These are phyloP conservation scores for Nilaparvata lugens DNA, from an alignment of 1,140 invertebrate species.

Conservation along the genomic window DNA sequence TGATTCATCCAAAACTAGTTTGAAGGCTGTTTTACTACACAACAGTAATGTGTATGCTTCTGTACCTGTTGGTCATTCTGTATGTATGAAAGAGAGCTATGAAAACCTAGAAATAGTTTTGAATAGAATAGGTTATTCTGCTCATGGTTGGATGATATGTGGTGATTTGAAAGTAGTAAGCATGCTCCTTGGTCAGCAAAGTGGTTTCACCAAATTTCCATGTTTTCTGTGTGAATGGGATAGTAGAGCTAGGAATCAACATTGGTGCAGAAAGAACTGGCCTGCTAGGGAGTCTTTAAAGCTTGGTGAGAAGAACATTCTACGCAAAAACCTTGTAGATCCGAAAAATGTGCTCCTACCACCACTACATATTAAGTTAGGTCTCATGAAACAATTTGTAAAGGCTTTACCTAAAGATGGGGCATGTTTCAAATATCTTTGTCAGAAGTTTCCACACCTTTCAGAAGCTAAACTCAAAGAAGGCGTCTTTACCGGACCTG, in stretches of 20 bases:
- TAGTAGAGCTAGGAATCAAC: conserved; percentile 30
- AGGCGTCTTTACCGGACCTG: conserved; percentile 30
- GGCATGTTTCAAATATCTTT: conserved; percentile 29
- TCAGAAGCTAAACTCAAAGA: conserved; percentile 30
- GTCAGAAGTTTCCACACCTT: conserved; percentile 29
- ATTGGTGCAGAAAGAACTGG: conserved; percentile 32
- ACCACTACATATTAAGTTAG: conserved; percentile 35
- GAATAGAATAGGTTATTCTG: conserved; percentile 31
- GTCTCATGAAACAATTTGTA: no score
- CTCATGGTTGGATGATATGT: conserved; percentile 30
- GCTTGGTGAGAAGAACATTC: conserved; percentile 30
- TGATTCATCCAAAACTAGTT: conserved; percentile 32
- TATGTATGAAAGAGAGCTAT: conserved; percentile 31
- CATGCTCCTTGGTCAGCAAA: conserved; percentile 34
- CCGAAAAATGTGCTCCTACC: conserved; percentile 13
- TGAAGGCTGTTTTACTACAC: conserved; percentile 34
- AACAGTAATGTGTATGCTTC: conserved; percentile 33
- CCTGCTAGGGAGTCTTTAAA: conserved; percentile 26
- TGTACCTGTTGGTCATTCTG: conserved; percentile 29
- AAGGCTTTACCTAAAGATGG: conserved; percentile 29
- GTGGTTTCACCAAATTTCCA: conserved; percentile 36
- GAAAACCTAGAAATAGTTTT: conserved; percentile 26
- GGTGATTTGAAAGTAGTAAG: conserved; percentile 22
- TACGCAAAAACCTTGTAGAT: conserved; percentile 28
- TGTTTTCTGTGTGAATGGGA: conserved; percentile 38